Base-by-base conservation (phyloP, 2,888 invertebrate species). In the Lycocerus yunnanus region DNA sequence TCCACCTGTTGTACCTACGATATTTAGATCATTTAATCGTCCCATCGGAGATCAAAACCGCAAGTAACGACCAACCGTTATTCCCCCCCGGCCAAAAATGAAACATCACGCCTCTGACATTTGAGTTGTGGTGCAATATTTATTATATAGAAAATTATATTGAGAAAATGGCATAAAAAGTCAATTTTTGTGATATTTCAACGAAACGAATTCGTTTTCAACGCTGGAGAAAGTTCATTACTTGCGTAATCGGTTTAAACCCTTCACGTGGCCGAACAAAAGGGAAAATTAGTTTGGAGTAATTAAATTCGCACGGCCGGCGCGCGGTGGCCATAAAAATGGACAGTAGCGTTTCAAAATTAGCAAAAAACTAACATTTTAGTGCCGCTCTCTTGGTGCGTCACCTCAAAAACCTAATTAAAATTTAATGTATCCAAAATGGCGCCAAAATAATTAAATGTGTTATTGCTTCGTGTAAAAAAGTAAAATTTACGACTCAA, bases 1-100 rank as follows among this genome's bases (percentile, higher is more conserved):
- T 81, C 81, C 83, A 83, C 84, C 83, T 83, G 83, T 82, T 80
- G 79, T 79, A 81, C n/a, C n/a, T n/a, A n/a, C 43, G 43, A 43
- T 81, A 83, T 83, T 81, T 83, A 81, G 84, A 84, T 81, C 84
- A 83, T 69, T 63, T 73, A 21, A 70, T 72, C 70, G 73, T 71
- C 75, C 78, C 78, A 74, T 78, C 77, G 66, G 79, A 72, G 80
- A 80, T 78, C 79, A 75, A 78, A 77, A 78, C 80, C 79, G 77
- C 78, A 69, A 72, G 69, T 60, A 43, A 59, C 63, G 43, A 71
- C 72, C 73, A 59, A 71, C 75, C 72, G 69, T 75, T 72, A 72
- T 67, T 75, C 58, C 75, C 61, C 65, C 71, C 59, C 18, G 69
- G 72, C 72, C 77, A 69, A 74, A 74, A 75, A 78, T 72, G 76